Percentiles rank a stretch among this genome's conserved stretches.
Conservation (phyloP, 2,113 vertebrate genomes). For the Catharus bicknelli region DNA sequence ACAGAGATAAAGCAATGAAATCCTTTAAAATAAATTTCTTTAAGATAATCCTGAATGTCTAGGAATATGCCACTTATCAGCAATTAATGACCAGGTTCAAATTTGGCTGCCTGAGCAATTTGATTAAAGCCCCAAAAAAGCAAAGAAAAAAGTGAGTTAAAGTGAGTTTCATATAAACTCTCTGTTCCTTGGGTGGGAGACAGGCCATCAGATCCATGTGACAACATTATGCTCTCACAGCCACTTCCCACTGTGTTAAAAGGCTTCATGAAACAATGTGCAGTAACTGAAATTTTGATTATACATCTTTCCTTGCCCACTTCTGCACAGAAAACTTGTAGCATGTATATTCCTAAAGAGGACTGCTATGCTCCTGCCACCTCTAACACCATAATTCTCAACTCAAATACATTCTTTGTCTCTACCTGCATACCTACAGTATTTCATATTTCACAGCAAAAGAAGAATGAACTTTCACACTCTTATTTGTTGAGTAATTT, state of each 20-base stretch:
- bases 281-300: not conserved
- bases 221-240: not conserved
- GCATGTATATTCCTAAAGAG: not conserved
- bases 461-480: not conserved
- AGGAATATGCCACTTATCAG: not conserved
- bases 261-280: not conserved
- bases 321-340: not conserved
- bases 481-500: not conserved
- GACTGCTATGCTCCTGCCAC: not conserved
- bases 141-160: not conserved
- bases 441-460: not conserved
- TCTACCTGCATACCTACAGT: not conserved
- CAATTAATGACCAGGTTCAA: not conserved
- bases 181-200: not conserved
- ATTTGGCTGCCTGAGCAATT: not conserved
- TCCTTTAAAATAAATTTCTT: not conserved
- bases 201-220: not conserved
- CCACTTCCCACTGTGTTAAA: not conserved
- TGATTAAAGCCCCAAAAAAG: not conserved
- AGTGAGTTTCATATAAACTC: not conserved
- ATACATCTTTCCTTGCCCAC: not conserved
- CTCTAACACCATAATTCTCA: not conserved
- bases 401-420: not conserved
- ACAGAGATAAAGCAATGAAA: not conserved
- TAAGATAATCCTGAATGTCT: not conserved